Base-by-base conservation (phyloP, 1,140 invertebrate species). In the Sitophilus oryzae region DNA sequence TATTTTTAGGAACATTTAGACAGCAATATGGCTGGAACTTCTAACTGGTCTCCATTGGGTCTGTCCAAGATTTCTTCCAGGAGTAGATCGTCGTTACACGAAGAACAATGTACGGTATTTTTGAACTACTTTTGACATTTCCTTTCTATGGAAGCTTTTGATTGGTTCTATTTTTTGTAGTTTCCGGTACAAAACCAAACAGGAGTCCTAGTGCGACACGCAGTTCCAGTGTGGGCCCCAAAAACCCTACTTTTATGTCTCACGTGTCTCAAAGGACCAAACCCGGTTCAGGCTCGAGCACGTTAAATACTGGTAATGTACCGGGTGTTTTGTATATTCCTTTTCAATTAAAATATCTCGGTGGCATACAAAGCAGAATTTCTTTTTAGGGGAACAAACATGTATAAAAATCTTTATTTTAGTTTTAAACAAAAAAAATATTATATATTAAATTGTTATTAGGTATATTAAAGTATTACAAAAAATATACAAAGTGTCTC, bases 21-120 rank as follows among this genome's bases (percentile, higher is more conserved):
- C 20, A 20, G 21, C 21, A 34, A 15, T 11, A 11, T 30, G 20
- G 8, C 41, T 30, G 44, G 21, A 47, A 14, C 21, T 56, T 41
- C 56, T 34, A 61, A 49, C 16, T 57, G 61, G 30, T 77, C 77
- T 14, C 73, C 79, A n/a, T 60, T 80, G 3, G 77, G 73, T 10
- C 62, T 82, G n/a, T 76, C 77, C 54, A 73, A 76, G n/a, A 69
- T 82, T 18, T 58, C 82, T 0, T 82, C 79, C 56, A 68, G 78
- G 58, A 82, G 80, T 15, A 68, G 79, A 14, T 76, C 75, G 6
- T 82, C 80, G 16, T 66, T 81, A 37, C 62, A 66, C 46, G 69
- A 70, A 58, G 70, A 72, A 23, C 50, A 61, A 55, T 46, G 55
- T 50, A 50, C 11, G 21, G 4, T 6, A 8, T 38, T 9, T 18